A percentile compares a stretch with the other conserved stretches of the same genome.
These are phyloP conservation scores for Gortyna flavago DNA, from an alignment of 2,888 invertebrate species.

Conservation along the genomic window DNA sequence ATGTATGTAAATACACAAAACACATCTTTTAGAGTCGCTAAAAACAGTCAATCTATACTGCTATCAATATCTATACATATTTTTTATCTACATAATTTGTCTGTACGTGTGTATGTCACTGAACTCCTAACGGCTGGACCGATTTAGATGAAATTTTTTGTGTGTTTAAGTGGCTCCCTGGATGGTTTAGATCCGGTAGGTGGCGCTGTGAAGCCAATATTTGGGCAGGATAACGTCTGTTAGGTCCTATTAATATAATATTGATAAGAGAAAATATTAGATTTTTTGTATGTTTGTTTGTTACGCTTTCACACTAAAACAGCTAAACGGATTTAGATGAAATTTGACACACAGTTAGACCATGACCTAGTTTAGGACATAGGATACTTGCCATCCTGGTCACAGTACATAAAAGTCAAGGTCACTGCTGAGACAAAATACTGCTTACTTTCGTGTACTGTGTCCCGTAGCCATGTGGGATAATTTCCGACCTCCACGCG, in stretches of 20 bases:
- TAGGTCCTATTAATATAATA: too few relatives aligned
- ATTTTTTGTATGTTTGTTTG: too few relatives aligned
- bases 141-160: not conserved
- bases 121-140: not conserved
- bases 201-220: too few relatives aligned
- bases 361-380: not conserved
- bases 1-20: constrained; percentile 22
- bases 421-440: not conserved
- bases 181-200: too few relatives aligned
- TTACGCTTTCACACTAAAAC: too few relatives aligned
- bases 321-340: too few relatives aligned
- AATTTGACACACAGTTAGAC: not conserved
- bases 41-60: not conserved
- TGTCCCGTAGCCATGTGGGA: not conserved
- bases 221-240: too few relatives aligned
- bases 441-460: not conserved
- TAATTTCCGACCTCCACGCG: not conserved
- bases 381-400: not conserved
- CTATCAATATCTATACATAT: too few relatives aligned
- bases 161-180: too few relatives aligned
- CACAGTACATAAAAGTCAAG: not conserved
- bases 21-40: constrained; percentile 9
- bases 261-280: too few relatives aligned
- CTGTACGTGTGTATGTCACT: not conserved
- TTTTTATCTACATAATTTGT: not conserved